Evolutionary conservation across 2,888 invertebrate genomes (phyloP), one percentile per base, ranked within the genome.

Genomic region (Coelinius sp.): DNA sequence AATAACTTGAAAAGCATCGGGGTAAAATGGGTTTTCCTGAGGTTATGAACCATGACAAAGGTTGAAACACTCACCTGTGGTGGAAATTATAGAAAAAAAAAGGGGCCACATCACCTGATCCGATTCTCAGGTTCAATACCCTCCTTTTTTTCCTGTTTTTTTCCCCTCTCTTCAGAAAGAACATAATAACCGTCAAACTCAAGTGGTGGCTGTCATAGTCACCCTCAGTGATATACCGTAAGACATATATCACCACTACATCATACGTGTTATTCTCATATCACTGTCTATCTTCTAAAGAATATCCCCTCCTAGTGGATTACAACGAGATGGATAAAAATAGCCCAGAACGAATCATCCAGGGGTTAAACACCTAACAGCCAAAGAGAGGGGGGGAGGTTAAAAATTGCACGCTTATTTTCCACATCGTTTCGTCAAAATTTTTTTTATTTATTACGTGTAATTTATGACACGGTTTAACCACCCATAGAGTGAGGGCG

Each of bases 111-210:
- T 49, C 46, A 49, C 46, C 46, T 49, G 46, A 20, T 49, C 3
- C 20, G 46, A 1, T 17, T 20, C 17, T 7, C 20, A 20, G 46
- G 46, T 53, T 53, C 25, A 53, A 14, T 31, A 1, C 17, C 35
- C 17, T 59, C 14, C 14, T 20, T 59, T 59, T 25, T 25, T 53
- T 53, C 49, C 25, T 35, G 7, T 20, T 59, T 59, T 25, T 25
- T 53, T 53, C 49, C 25, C 27, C 5, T 59, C 22, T 17, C 35
- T 20, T 59, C 8, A 8, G 6, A 59, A 59, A 59, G 59, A 59
- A 59, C 59, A 59, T 59, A 31, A 59, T 59, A 59, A 17, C 20
- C 31, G 35, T 35, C 59, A 59, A 59, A n/a, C 35, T 31, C 59
- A 59, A 59, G 59, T 59, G 56, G 22, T n/a, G 14, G 27, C 27